Evolutionary conservation across 2,797 vertebrate species (phyloP).

Genomic region (Acanthurus lineatus): DNA sequence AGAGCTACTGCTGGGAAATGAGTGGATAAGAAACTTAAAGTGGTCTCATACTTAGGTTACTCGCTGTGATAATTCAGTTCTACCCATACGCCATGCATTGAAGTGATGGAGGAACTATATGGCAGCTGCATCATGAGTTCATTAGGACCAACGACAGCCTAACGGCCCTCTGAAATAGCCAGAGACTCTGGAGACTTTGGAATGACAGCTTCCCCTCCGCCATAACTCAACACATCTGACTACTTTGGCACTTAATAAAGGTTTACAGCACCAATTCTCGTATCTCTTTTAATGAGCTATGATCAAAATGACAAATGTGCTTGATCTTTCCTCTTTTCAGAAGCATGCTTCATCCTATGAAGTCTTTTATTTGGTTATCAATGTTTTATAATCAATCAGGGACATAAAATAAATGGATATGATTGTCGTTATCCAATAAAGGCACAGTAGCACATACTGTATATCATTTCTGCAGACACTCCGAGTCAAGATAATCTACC

Average conservation of each 20-base stretch:
- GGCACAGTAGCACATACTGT: constrained; percentile 50
- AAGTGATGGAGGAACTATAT: constrained; percentile 23
- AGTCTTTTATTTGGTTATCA: constrained; percentile 82
- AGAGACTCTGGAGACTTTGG: constrained; percentile 50
- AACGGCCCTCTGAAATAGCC: constrained; percentile 49
- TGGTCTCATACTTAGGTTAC: constrained; percentile 4
- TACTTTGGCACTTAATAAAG: constrained; percentile 79
- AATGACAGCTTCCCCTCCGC: constrained; percentile 59
- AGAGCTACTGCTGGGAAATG: constrained; percentile 15
- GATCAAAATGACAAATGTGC: constrained; percentile 71
- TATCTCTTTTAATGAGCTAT: constrained; percentile 69
- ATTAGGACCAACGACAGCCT: constrained; percentile 48
- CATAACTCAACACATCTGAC: constrained; percentile 76
- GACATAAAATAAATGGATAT: constrained; percentile 74
- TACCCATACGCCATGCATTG: constrained; percentile 19
- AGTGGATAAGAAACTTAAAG: background rate
- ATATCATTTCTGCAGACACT: constrained; percentile 69
- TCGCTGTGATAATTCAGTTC: constrained; percentile 25
- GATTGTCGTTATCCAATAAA: constrained; percentile 72
- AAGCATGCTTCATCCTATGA: constrained; percentile 67
- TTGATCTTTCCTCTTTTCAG: constrained; percentile 74
- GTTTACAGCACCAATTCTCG: constrained; percentile 75
- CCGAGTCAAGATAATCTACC: constrained; percentile 65
- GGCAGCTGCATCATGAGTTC: constrained; percentile 51
- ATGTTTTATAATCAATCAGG: constrained; percentile 81